These are phyloP conservation scores for Channa argus DNA, from an alignment of 2,113 vertebrate species.

Conservation along the genomic window DNA sequence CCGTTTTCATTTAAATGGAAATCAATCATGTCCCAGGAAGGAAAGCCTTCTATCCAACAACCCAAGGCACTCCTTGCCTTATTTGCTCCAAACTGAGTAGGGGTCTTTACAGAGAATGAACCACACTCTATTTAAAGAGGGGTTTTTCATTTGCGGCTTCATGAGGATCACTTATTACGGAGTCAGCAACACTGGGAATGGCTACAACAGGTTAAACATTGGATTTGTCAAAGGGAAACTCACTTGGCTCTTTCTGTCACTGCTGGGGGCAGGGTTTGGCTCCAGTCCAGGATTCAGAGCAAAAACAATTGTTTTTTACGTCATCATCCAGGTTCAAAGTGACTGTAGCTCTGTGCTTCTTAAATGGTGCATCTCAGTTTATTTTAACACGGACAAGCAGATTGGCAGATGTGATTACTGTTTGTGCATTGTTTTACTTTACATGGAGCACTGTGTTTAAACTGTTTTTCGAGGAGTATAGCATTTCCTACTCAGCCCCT, in stretches of 20 bases:
- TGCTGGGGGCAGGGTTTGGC: slow-evolving; percentile 25
- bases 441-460: slow-evolving; percentile 11
- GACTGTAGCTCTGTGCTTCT: not conserved
- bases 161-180: slow-evolving; percentile 31
- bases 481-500: slow-evolving; percentile 16
- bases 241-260: slow-evolving; percentile 34
- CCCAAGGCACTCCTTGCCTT: slow-evolving; percentile 14
- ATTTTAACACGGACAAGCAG: slow-evolving; percentile 10
- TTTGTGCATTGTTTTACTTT: slow-evolving; percentile 25
- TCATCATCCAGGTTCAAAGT: slow-evolving; percentile 1
- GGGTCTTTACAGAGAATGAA: not conserved
- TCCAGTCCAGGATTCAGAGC: slow-evolving; percentile 21
- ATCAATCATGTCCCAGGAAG: slow-evolving; percentile 42
- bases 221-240: slow-evolving; percentile 41
- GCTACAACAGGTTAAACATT: slow-evolving; percentile 32
- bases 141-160: slow-evolving; percentile 25
- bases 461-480: slow-evolving; percentile 15
- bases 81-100: slow-evolving; percentile 17
- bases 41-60: slow-evolving; percentile 37
- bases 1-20: slow-evolving; percentile 69
- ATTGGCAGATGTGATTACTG: slow-evolving; percentile 12
- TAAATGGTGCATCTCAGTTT: not conserved
- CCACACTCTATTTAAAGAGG: slow-evolving; percentile 30
- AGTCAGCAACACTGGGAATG: slow-evolving; percentile 27
- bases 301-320: slow-evolving; percentile 14